phyloP scores from a whole-genome alignment of 2,888 invertebrate species.

The Parochlus steinenii region DNA sequence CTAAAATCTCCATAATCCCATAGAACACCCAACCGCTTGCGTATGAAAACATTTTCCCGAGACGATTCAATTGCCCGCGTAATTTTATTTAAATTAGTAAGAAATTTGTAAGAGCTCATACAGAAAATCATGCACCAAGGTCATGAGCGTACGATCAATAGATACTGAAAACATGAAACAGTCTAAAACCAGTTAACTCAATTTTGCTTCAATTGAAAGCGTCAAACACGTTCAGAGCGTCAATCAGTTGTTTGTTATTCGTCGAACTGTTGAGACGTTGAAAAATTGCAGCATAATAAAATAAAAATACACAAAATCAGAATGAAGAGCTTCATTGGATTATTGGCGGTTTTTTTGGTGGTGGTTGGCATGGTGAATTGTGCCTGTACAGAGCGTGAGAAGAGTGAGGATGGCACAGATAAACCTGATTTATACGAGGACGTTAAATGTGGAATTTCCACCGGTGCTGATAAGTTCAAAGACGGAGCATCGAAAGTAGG shows the following conservation, averaged over 20 bases:
- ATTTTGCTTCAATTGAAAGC: too few species aligned
- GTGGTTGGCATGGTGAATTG: neutral
- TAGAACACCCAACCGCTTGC: too few species aligned
- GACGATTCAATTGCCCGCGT: too few species aligned
- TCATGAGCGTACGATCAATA: too few species aligned
- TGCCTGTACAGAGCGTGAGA: conserved; percentile 1
- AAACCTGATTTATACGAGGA: conserved; percentile 4
- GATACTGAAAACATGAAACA: too few species aligned
- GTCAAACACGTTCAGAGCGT: neutral
- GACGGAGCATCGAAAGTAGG: neutral
- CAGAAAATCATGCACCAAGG: too few species aligned
- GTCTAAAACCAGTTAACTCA: too few species aligned
- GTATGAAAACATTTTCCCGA: too few species aligned
- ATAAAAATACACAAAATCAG: neutral
- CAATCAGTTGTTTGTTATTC: conserved; percentile 3
- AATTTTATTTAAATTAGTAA: too few species aligned
- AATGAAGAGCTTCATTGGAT: conserved; percentile 1
- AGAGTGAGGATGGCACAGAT: conserved; percentile 1
- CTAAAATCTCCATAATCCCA: too few species aligned
- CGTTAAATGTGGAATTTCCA: conserved; percentile 4
- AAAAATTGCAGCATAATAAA: too few species aligned
- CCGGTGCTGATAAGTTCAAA: neutral
- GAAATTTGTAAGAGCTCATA: too few species aligned
- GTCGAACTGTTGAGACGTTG: neutral
- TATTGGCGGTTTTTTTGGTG: conserved; percentile 2